Percentiles rank a stretch among this genome's conserved stretches.
These are phyloP conservation scores for Probosciger aterrimus DNA, from an alignment of 2,113 vertebrate species.

Conservation along the genomic window DNA sequence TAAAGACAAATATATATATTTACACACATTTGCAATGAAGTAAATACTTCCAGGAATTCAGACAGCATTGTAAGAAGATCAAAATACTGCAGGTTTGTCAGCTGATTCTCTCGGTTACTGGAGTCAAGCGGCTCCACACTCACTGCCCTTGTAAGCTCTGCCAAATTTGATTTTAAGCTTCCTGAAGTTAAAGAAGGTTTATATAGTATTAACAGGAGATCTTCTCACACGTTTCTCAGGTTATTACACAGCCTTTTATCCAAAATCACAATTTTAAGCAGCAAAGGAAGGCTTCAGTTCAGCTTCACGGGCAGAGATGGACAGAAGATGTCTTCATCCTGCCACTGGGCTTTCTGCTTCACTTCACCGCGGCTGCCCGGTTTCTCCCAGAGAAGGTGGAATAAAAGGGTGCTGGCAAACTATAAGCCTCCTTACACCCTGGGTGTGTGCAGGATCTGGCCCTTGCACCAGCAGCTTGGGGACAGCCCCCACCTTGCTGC, in stretches of 20 bases:
- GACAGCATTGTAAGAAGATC: slow-evolving; percentile 11
- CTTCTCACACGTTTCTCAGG: slow-evolving; percentile 36
- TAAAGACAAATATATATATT: not conserved
- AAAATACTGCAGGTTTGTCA: slow-evolving; percentile 32
- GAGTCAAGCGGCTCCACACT: slow-evolving; percentile 54
- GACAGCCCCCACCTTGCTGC: not conserved
- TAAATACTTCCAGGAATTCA: slow-evolving; percentile 5
- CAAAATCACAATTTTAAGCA: slow-evolving; percentile 49
- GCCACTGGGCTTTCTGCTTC: not conserved
- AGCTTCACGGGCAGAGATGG: slow-evolving; percentile 20
- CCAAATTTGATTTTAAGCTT: slow-evolving; percentile 70
- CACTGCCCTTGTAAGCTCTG: slow-evolving; percentile 64
- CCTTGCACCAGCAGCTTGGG: not conserved
- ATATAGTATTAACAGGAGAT: slow-evolving; percentile 65
- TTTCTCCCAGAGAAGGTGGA: not conserved
- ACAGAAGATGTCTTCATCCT: slow-evolving; percentile 54
- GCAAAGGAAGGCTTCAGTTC: slow-evolving; percentile 4
- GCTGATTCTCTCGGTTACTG: not conserved
- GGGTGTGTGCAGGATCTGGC: not conserved
- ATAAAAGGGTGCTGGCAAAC: not conserved
- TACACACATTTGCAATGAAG: not conserved
- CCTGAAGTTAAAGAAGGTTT: slow-evolving; percentile 70
- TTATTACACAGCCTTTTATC: slow-evolving; percentile 46
- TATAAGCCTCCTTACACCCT: not conserved
- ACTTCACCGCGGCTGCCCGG: not conserved